phyloP scores from a whole-genome alignment of 1,140 invertebrate species.

The Drosophila melanica region DNA sequence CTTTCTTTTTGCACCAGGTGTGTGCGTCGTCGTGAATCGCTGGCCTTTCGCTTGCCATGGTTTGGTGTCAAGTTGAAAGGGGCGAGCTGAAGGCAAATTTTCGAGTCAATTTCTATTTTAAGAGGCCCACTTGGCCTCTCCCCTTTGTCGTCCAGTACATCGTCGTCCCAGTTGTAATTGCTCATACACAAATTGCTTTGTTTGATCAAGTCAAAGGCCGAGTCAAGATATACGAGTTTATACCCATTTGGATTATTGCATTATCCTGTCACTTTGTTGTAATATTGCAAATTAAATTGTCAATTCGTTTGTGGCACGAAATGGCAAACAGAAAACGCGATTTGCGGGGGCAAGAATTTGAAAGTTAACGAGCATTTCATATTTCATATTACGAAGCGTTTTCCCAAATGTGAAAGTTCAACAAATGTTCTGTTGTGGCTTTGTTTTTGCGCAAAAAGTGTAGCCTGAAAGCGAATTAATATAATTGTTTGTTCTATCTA shows the following conservation, averaged over 20 bases:
- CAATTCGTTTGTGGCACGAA: conserved; percentile 61
- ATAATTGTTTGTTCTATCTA: conserved; percentile 1
- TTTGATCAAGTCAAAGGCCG: conserved; percentile 31
- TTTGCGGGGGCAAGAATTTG: conserved; percentile 6
- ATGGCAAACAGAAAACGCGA: conserved; percentile 43
- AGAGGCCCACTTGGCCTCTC: not conserved
- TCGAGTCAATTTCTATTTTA: conserved; percentile 41
- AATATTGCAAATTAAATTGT: conserved; percentile 74
- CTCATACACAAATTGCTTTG: not conserved
- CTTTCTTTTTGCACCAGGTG: conserved; percentile 47
- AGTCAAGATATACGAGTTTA: conserved; percentile 50
- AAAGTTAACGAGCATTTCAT: conserved; percentile 8
- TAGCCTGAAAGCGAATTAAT: conserved; percentile 3
- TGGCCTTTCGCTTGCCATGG: conserved; percentile 9
- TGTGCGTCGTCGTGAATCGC: conserved; percentile 21
- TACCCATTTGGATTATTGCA: conserved; percentile 67
- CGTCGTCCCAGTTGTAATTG: conserved; percentile 15
- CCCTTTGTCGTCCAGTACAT: not conserved
- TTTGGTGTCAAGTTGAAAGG: conserved; percentile 43
- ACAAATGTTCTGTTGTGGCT: conserved; percentile 12
- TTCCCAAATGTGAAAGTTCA: not conserved
- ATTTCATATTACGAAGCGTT: conserved; percentile 19
- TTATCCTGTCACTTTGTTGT: conserved; percentile 70
- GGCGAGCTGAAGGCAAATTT: conserved; percentile 23
- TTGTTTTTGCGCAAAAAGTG: not conserved